phyloP scores from a whole-genome alignment of 1,140 invertebrate genomes.

The Caenorhabditis briggsae region DNA sequence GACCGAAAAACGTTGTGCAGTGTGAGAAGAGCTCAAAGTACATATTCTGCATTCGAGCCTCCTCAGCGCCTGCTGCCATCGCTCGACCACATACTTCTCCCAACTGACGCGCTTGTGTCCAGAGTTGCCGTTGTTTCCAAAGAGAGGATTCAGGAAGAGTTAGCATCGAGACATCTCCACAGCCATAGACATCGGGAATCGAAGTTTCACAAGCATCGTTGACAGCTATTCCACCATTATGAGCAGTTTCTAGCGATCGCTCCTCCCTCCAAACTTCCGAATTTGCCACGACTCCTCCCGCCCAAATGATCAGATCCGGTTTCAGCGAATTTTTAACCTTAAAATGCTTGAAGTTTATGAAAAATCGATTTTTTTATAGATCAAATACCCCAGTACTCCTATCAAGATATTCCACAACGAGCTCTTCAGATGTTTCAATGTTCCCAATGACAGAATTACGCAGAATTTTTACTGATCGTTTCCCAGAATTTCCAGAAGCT shows the following conservation, averaged over 20 bases:
- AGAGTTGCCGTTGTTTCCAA: constrained; percentile 86
- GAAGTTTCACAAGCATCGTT: constrained; percentile 89
- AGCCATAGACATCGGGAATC: constrained; percentile 87
- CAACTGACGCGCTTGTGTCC: constrained; percentile 98
- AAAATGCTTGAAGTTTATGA: neutral
- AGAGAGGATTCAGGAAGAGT: constrained; percentile 86
- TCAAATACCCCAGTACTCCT: neutral
- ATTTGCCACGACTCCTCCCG: constrained; percentile 88
- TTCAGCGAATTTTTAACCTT: constrained; percentile 79
- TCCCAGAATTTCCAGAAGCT: neutral
- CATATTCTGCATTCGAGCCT: constrained; percentile 84
- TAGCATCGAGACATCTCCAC: constrained; percentile 91
- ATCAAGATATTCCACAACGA: neutral
- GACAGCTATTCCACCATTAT: constrained; percentile 82
- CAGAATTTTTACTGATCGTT: neutral
- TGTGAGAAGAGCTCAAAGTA: constrained; percentile 97
- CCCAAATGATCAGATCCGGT: constrained; percentile 93
- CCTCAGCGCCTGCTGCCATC: constrained; percentile 82
- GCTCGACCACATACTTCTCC: constrained; percentile 93
- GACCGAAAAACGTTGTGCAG: constrained; percentile 93
- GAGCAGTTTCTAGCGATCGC: constrained; percentile 81
- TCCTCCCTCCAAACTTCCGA: constrained; percentile 72
- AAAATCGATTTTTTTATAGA: neutral
- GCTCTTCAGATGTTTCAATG: neutral
- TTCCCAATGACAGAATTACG: neutral